phyloP scores from a whole-genome alignment of 2,113 vertebrate genomes.

The Phasianus colchicus region DNA sequence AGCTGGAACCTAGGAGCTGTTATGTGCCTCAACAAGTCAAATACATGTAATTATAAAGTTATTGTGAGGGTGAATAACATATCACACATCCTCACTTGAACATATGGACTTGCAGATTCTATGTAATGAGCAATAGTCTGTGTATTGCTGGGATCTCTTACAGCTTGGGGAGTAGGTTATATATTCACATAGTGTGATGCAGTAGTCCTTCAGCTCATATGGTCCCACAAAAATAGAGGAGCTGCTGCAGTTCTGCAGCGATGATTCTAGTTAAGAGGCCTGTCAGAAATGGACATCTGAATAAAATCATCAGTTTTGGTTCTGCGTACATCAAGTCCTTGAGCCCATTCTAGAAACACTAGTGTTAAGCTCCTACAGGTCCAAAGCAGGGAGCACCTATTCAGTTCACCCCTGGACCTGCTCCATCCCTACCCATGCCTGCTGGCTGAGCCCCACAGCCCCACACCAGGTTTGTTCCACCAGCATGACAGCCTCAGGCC shows the following conservation, averaged over 20 bases:
- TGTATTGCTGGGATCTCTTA: neutral
- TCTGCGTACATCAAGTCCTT: neutral
- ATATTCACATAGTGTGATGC: neutral
- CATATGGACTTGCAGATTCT: neutral
- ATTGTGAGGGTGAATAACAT: slow-evolving; percentile 34
- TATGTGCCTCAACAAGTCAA: neutral
- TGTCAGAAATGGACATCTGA: neutral
- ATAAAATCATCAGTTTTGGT: neutral
- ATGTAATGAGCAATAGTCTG: slow-evolving; percentile 11
- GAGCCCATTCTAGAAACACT: neutral
- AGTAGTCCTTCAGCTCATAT: neutral
- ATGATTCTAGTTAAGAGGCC: neutral
- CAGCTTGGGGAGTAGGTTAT: neutral
- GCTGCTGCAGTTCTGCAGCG: neutral
- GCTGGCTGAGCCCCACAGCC: neutral
- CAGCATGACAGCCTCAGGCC: neutral
- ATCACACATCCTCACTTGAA: neutral
- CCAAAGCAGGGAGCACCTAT: neutral
- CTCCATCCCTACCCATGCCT: rapidly evolving
- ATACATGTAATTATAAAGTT: neutral
- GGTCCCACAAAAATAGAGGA: neutral
- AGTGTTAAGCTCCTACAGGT: neutral
- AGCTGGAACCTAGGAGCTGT: neutral
- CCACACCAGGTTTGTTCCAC: neutral
- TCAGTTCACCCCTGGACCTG: neutral